Conservation (phyloP, 2,797 vertebrate genomes). For the Fistularia tabacaria region DNA sequence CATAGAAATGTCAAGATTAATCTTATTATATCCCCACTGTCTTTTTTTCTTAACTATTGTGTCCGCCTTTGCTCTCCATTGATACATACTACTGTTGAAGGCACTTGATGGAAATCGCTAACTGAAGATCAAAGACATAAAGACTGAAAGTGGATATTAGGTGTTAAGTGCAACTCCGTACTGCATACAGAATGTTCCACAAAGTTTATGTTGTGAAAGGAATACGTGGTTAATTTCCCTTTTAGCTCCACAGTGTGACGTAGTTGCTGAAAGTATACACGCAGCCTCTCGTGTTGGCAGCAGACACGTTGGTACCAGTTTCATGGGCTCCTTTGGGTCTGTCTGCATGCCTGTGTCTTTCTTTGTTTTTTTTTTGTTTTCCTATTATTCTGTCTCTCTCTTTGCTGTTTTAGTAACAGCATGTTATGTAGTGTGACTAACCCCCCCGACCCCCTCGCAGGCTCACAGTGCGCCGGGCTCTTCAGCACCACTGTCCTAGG, state of each 20-base stretch:
- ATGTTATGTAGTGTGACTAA: slow-evolving; percentile 81
- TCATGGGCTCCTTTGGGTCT: slow-evolving; percentile 28
- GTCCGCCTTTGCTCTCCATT: neutral
- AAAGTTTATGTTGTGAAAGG: no score
- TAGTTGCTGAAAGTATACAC: no score
- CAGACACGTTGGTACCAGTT: slow-evolving; percentile 1
- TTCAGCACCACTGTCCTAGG: slow-evolving; percentile 99
- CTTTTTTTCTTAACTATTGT: neutral
- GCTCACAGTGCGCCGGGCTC: slow-evolving; percentile 98
- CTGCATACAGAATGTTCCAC: no score
- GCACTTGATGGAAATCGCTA: neutral
- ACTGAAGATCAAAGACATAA: neutral
- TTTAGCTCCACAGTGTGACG: no score
- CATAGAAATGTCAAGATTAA: no score
- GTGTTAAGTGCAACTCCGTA: no score
- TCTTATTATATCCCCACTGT: neutral
- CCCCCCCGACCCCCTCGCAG: slow-evolving; percentile 74
- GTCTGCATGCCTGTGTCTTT: slow-evolving; percentile 19
- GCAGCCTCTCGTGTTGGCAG: no score
- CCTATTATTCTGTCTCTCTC: slow-evolving; percentile 20
- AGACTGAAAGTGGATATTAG: neutral
- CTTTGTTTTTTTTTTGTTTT: slow-evolving; percentile 2
- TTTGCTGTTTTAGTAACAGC: slow-evolving; percentile 56
- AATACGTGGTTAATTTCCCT: no score
- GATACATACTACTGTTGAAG: neutral